Evolutionary conservation across 2,113 vertebrate species (phyloP).

Genomic region (Bombycilla garrulus): DNA sequence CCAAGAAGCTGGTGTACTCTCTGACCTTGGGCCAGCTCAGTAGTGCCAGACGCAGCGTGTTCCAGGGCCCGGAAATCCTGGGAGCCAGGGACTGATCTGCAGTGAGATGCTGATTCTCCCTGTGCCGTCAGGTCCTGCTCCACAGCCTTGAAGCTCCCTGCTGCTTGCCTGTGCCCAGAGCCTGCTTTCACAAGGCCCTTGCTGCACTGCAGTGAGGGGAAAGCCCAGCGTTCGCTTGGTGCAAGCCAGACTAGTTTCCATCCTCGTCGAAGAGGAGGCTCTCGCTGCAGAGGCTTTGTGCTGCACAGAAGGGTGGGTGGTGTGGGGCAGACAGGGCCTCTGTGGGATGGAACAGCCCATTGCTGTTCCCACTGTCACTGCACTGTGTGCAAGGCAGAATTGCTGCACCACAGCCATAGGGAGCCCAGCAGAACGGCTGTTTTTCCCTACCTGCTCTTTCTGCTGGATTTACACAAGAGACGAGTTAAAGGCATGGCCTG

Average conservation of each 20-base stretch:
- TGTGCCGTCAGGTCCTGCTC: accelerated
- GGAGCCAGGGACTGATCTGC: neutral
- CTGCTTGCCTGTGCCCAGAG: neutral
- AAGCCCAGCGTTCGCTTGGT: neutral
- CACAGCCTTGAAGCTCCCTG: neutral
- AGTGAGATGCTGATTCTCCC: neutral
- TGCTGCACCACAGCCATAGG: accelerated
- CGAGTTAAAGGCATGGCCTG: neutral
- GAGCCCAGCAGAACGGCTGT: neutral
- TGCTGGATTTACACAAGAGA: neutral
- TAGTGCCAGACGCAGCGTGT: neutral
- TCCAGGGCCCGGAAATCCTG: neutral
- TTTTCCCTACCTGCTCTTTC: neutral
- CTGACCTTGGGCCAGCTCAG: neutral
- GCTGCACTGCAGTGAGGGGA: neutral
- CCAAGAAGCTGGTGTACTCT: neutral
- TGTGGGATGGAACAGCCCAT: neutral
- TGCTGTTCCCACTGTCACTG: neutral
- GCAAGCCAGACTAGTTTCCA: accelerated
- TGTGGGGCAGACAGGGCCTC: neutral
- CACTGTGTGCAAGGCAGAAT: neutral
- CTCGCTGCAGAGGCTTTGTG: accelerated
- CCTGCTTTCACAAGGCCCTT: neutral
- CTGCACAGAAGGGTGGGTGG: neutral
- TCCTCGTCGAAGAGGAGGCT: neutral